A percentile compares a stretch with the other conserved stretches of the same genome.
phyloP scores from a whole-genome alignment of 2,888 invertebrate genomes.

The Urechis unicinctus region DNA sequence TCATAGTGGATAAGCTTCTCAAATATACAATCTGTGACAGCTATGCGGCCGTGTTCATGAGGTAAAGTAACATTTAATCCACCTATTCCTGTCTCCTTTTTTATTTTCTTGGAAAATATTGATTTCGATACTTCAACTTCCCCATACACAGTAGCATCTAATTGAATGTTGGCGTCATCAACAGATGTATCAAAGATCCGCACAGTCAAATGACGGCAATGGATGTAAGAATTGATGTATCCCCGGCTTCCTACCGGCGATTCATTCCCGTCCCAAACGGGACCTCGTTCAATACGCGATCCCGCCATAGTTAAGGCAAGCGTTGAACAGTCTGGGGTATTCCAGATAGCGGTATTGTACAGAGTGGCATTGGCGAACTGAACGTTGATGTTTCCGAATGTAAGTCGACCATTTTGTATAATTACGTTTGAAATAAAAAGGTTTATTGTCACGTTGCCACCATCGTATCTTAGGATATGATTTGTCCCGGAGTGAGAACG shows the following conservation, averaged over 20 bases:
- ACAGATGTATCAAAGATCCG: neutral
- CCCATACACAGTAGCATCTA: neutral
- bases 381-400: too few species aligned
- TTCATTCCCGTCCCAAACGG: neutral
- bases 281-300: neutral
- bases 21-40: conserved; percentile 4
- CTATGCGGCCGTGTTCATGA: neutral
- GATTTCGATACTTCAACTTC: neutral
- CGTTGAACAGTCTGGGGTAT: neutral
- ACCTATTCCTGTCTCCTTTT: conserved; percentile 7
- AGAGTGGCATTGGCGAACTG: neutral
- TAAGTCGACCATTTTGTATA: neutral
- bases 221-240: neutral
- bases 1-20: conserved; percentile 6
- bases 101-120: conserved; percentile 2
- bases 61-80: conserved; percentile 7
- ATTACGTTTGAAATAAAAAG: too few species aligned
- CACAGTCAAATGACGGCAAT: neutral
- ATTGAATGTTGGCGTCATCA: neutral
- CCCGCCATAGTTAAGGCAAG: neutral
- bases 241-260: neutral
- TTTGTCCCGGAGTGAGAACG: too few species aligned
- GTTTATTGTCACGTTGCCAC: too few species aligned
- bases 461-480: too few species aligned
- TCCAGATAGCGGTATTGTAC: neutral